Percentiles rank a stretch among this genome's conserved stretches.
phyloP scores from a whole-genome alignment of 2,888 invertebrate genomes.

The Cenopis cana region DNA sequence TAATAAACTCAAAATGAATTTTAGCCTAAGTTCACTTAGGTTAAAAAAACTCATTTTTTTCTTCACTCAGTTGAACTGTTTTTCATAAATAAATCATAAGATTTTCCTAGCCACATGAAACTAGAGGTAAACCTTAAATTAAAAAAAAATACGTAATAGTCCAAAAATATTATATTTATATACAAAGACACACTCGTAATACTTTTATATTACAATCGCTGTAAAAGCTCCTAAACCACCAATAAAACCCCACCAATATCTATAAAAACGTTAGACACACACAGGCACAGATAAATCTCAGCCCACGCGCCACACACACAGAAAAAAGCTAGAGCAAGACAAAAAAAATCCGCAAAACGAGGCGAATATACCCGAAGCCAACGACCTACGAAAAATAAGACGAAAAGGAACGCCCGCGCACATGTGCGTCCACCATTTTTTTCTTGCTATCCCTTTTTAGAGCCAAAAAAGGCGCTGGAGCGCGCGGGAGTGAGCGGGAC shows the following conservation, averaged over 20 bases:
- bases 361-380: constrained; percentile 78
- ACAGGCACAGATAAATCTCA: constrained; percentile 59
- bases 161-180: not conserved
- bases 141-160: not conserved
- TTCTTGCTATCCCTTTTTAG: constrained; percentile 71
- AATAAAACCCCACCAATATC: constrained; percentile 16
- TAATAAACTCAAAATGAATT: too few species aligned
- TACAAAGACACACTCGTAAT: not conserved
- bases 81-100: too few species aligned
- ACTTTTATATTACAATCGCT: constrained; percentile 4
- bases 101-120: too few species aligned
- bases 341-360: constrained; percentile 62
- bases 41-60: too few species aligned
- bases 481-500: constrained; percentile 63
- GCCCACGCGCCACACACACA: constrained; percentile 78
- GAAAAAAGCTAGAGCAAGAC: constrained; percentile 62
- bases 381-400: constrained; percentile 83
- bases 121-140: not conserved
- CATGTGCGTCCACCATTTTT: constrained; percentile 83
- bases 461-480: constrained; percentile 69
- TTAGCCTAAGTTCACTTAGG: too few species aligned
- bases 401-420: constrained; percentile 77
- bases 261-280: constrained; percentile 35
- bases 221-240: constrained; percentile 22
- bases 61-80: too few species aligned